These are phyloP conservation scores for Phataginus tetradactyla DNA, from an alignment of 2,797 vertebrate species.

Conservation along the genomic window DNA sequence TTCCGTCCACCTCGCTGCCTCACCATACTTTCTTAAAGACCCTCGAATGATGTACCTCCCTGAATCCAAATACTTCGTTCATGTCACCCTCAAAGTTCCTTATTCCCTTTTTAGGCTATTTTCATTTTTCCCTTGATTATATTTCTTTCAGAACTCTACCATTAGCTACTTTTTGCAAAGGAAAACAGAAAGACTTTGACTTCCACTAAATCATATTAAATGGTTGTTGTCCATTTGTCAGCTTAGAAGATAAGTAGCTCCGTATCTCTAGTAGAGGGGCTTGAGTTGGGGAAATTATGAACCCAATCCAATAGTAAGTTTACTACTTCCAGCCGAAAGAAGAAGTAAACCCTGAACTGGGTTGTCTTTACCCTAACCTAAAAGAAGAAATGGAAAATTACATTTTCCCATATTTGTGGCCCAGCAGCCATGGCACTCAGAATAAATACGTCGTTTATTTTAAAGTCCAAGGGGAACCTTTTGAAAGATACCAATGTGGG, in stretches of 20 bases:
- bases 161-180: background rate
- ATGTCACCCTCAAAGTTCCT: background rate
- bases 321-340: background rate
- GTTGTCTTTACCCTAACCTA: background rate
- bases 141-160: background rate
- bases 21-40: background rate
- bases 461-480: background rate
- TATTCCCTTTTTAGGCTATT: background rate
- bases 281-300: background rate
- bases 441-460: background rate
- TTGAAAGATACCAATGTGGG: background rate
- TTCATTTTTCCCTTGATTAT: background rate
- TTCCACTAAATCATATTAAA: background rate
- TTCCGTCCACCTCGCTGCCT: background rate
- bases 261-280: background rate
- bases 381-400: slow-evolving; percentile 7
- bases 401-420: background rate
- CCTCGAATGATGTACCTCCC: background rate
- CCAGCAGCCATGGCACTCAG: background rate
- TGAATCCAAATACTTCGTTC: background rate
- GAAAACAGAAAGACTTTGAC: background rate
- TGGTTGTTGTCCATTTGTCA: background rate
- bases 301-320: background rate
- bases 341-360: background rate
- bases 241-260: background rate